These are phyloP conservation scores for Physeter macrocephalus DNA, from an alignment of 2,113 vertebrate species.

Conservation along the genomic window DNA sequence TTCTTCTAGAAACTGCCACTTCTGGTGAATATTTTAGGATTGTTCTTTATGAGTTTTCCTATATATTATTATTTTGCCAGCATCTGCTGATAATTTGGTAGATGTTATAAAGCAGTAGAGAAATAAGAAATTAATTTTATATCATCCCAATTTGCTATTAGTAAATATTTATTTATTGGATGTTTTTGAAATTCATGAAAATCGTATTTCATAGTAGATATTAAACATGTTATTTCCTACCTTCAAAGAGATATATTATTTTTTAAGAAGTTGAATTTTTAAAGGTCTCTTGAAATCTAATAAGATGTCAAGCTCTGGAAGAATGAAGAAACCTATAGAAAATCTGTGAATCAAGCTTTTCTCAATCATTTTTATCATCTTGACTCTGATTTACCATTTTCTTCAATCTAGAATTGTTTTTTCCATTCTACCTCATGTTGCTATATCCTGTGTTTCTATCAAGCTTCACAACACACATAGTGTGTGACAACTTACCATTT, in stretches of 20 bases:
- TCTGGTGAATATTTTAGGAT: neutral
- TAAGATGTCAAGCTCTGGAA: neutral
- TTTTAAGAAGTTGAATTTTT: neutral
- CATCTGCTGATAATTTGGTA: neutral
- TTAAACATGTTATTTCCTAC: neutral
- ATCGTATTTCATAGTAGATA: neutral
- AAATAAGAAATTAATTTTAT: neutral
- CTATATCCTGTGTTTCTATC: neutral
- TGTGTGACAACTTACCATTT: neutral
- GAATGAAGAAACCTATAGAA: neutral
- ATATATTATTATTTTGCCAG: neutral
- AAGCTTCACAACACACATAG: neutral
- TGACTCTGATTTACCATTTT: neutral
- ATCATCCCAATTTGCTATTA: neutral
- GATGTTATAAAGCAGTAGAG: neutral
- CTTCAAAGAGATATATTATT: neutral
- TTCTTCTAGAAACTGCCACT: neutral
- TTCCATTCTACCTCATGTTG: neutral
- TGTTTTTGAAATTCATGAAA: neutral
- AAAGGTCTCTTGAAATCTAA: neutral
- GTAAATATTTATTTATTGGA: neutral
- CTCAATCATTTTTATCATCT: neutral
- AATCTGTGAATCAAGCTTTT: neutral
- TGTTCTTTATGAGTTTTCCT: neutral
- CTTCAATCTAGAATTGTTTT: neutral